Evolutionary conservation across 2,797 vertebrate species (phyloP).

Genomic region (Sphenopsis melanotis): DNA sequence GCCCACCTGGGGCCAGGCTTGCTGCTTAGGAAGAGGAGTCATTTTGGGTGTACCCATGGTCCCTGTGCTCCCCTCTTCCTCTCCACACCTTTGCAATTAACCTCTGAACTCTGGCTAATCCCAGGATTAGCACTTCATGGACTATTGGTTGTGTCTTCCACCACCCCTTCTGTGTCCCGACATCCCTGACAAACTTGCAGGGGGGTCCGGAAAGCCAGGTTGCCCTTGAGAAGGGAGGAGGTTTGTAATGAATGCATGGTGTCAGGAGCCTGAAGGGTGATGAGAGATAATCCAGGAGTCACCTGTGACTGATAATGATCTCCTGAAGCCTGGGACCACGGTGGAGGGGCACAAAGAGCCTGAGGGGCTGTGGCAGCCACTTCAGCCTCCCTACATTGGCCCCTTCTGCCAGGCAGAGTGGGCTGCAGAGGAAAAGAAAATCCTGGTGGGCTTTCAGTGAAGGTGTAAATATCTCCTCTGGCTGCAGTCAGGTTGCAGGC

Average conservation of each 20-base stretch:
- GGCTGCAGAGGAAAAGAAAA: neutral
- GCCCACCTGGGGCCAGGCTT: neutral
- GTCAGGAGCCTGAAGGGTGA: neutral
- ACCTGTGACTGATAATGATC: neutral
- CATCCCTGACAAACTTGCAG: conserved; percentile 7
- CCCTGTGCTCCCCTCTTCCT: neutral
- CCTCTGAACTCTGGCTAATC: conserved; percentile 41
- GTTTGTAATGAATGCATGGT: neutral
- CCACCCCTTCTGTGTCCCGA: neutral
- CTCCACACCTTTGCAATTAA: conserved; percentile 50
- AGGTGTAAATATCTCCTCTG: neutral
- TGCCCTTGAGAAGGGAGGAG: neutral
- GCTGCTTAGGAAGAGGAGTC: neutral
- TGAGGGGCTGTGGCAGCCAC: neutral
- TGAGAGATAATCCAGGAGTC: neutral
- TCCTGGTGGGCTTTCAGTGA: neutral
- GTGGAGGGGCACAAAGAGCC: neutral
- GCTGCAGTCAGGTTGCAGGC: neutral
- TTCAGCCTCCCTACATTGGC: neutral
- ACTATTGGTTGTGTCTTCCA: neutral
- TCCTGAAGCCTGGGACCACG: neutral
- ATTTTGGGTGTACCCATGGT: neutral
- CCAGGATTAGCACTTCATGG: neutral
- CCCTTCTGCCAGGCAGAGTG: neutral
- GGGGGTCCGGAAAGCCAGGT: neutral